Evolutionary conservation across 1,140 invertebrate genomes (phyloP), one percentile per base, ranked within the genome.

Genomic region (Elymnias hypermnestra): DNA sequence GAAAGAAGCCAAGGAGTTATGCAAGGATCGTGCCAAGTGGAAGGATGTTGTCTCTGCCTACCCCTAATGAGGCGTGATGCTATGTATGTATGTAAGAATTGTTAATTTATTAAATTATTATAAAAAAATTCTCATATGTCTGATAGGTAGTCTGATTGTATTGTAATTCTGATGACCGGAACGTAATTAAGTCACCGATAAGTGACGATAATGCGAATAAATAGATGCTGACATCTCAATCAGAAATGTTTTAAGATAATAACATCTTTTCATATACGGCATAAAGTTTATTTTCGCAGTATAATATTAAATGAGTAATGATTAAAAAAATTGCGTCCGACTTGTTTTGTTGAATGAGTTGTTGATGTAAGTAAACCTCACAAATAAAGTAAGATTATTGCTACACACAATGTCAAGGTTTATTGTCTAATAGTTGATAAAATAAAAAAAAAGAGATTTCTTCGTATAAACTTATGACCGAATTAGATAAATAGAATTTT

Each of bases 161-260:
- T n/a, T 29, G 7, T 12, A 12, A 26, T 40, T 21, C 31, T 31
- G 44, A 46, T 46, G 39, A 46, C 35, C 35, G 22, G 17, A 22
- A 17, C n/a, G 19, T 38, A 46, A 46, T 40, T 35, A 48, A 48
- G 9, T 13, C 22, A 15, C 35, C 17, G 48, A 60, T 58, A 58
- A 56, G n/a, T n/a, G n/a, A 49, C 37, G 57, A 61, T 64, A 61
- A 56, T 22, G 25, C 12, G 50, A 42, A 55, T 50, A 65, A 61
- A 61, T 55, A 56, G 42, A 44, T 46, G 25, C 25, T 47, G 22
- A 35, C 14, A 31, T 29, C 33, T 53, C 44, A 49, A 49, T 49
- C 18, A 38, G 13, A 31, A 3, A 8, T 25, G 6, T 31, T 29
- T 4, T 8, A 3, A 3, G 1, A 4, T 9, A 36, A 33, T 29